A percentile compares a stretch with the other conserved stretches of the same genome.
Evolutionary conservation across 2,113 vertebrate species (phyloP).

Genomic region (Grantiella picta): DNA sequence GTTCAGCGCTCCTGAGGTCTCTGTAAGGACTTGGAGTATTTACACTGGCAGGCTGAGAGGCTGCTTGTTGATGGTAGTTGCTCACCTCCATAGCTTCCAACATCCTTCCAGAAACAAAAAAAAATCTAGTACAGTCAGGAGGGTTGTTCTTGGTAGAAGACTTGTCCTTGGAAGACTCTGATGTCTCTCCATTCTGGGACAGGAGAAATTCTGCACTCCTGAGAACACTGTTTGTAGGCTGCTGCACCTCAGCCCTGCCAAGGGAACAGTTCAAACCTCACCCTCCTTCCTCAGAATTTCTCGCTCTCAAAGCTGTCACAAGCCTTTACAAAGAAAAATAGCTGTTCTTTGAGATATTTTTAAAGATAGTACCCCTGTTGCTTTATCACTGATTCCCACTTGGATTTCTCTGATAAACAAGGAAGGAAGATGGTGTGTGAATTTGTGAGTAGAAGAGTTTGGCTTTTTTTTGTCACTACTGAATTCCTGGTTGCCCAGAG

Average conservation of each 20-base stretch:
- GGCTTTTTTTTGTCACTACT: not conserved
- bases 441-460: not conserved
- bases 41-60: not conserved
- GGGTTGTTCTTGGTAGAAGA: not conserved
- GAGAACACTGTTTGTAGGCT: not conserved
- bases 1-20: not conserved
- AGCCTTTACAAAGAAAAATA: not conserved
- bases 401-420: not conserved
- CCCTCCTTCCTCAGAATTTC: not conserved
- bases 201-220: not conserved
- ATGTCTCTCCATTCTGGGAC: not conserved
- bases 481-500: not conserved
- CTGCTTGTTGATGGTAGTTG: not conserved
- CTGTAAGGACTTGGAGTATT: not conserved
- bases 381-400: not conserved
- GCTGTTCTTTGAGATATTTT: not conserved
- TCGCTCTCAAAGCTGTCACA: not conserved
- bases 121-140: not conserved
- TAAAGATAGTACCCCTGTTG: not conserved
- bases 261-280: not conserved
- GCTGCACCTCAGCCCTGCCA: not conserved
- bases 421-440: not conserved
- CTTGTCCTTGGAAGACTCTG: not conserved
- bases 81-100: not conserved
- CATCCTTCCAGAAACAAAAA: not conserved